Evolutionary conservation across 2,888 invertebrate genomes (phyloP).

Genomic region (Empis livida): DNA sequence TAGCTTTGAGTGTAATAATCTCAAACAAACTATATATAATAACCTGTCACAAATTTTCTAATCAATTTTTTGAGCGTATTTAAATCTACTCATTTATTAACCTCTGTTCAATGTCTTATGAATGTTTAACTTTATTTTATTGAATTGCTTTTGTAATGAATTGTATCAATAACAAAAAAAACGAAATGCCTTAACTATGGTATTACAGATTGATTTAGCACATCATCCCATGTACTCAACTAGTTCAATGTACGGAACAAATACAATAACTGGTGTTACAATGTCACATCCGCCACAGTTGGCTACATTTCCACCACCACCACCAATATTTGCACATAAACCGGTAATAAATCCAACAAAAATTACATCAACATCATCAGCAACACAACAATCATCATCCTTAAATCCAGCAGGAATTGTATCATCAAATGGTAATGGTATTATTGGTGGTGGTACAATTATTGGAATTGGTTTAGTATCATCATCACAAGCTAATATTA

Average conservation of each 20-base stretch:
- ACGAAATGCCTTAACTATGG: neutral
- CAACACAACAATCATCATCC: slow-evolving; percentile 2
- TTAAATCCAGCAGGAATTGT: neutral
- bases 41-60: no score
- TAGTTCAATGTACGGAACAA: slow-evolving; percentile 33
- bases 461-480: neutral
- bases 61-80: no score
- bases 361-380: slow-evolving; percentile 20
- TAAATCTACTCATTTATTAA: no score
- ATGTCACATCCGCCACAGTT: slow-evolving; percentile 37
- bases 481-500: slow-evolving; percentile 2
- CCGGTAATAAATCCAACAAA: slow-evolving; percentile 18
- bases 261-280: slow-evolving; percentile 33
- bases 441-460: neutral
- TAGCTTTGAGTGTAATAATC: no score
- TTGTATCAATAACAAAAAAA: neutral
- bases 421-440: neutral
- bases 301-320: slow-evolving; percentile 34
- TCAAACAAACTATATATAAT: no score
- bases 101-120: neutral
- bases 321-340: slow-evolving; percentile 31
- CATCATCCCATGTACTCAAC: slow-evolving; percentile 37
- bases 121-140: slow-evolving; percentile 4
- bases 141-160: neutral
- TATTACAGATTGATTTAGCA: slow-evolving; percentile 33